Evolutionary conservation across 2,888 invertebrate genomes (phyloP), one percentile per base, ranked within the genome.

Genomic region (Heliconius charithonia): DNA sequence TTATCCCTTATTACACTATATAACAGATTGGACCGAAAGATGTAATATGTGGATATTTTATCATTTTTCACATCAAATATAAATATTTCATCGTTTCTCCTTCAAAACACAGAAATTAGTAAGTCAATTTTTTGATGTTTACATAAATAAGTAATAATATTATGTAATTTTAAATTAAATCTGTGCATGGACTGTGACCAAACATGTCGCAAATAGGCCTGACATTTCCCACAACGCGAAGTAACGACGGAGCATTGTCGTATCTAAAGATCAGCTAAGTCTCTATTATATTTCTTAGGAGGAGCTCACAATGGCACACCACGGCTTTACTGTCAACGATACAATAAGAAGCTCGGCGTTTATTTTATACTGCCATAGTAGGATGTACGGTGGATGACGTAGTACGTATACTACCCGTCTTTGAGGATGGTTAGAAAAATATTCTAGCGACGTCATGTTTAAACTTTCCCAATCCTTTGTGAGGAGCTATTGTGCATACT

Each of bases 251-350:
- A 85, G 89, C 85, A 92, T 92, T 93, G 92, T 92, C 88, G 88
- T 90, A 87, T 89, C 89, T 87, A 82, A 86, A 89, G 91, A 91
- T 92, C 91, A 90, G 90, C 89, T 91, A 93, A 94, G 92, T 89
- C 89, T 92, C 91, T 92, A 90, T 94, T 93, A 93, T 94, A 92
- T 92, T 92, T 91, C 92, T 91, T 88, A 84, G 85, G 86, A 90
- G 86, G 83, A 88, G 88, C 85, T 83, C 83, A 94, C 93, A 94
- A 94, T 92, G 84, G 91, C 85, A 89, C 86, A 89, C 89, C 88
- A 87, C 86, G 88, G 91, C 92, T 93, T 92, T 90, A 89, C 91
- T 90, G 92, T 91, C 93, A 91, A 89, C 88, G 87, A 90, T 93
- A 93, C 92, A 94, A 93, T 93, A 92, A 92, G 90, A 91, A 92